phyloP scores from a whole-genome alignment of 2,797 vertebrate species.

The Etheostoma perlongum region DNA sequence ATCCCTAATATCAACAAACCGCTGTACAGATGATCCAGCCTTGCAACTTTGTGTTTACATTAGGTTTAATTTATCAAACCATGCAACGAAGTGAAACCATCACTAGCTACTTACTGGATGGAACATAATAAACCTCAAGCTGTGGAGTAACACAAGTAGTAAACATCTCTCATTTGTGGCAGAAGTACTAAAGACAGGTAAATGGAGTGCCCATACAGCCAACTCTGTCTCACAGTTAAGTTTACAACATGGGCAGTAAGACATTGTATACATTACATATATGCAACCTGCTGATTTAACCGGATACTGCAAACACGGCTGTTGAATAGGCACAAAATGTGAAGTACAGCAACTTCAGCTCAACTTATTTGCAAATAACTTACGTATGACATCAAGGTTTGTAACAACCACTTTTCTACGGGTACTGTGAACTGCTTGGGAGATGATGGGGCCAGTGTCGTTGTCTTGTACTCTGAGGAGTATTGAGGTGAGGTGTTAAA shows the following conservation, averaged over 20 bases:
- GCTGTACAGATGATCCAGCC: background rate
- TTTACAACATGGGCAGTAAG: background rate
- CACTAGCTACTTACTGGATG: background rate
- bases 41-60: slow-evolving; percentile 14
- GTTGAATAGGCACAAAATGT: background rate
- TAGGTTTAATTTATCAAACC: background rate
- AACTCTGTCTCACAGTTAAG: background rate
- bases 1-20: background rate
- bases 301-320: background rate
- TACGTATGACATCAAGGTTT: background rate
- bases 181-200: background rate
- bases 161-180: background rate
- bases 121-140: background rate
- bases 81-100: slow-evolving; percentile 19
- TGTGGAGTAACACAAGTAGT: background rate
- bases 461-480: slow-evolving; percentile 1
- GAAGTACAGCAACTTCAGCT: background rate
- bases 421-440: background rate
- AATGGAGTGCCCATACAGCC: background rate
- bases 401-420: background rate
- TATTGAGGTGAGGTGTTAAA: slow-evolving; percentile 17
- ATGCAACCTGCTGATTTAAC: slow-evolving; percentile 4
- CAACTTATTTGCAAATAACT: slow-evolving; percentile 19
- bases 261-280: background rate
- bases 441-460: background rate